Percentiles rank a stretch among this genome's conserved stretches.
These are phyloP conservation scores for Cryptocheilus praepositus DNA, from an alignment of 2,888 invertebrate species.

Conservation along the genomic window DNA sequence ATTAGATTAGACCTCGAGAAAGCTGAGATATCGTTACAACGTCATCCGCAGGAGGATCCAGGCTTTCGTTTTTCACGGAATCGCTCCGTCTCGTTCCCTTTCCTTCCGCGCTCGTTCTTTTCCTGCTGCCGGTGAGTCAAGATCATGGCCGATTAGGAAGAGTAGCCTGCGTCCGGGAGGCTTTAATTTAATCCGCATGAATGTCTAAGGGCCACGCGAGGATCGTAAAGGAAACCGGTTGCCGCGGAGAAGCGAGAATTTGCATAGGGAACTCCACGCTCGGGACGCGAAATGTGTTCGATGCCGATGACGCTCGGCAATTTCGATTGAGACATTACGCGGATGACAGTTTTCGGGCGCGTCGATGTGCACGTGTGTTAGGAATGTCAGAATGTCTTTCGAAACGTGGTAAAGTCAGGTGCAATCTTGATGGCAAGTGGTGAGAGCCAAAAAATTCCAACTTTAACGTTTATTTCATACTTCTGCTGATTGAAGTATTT, in stretches of 20 bases:
- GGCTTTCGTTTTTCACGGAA: constrained; percentile 23
- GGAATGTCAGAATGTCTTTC: too few species aligned
- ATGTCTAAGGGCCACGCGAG: not conserved
- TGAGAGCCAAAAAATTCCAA: too few species aligned
- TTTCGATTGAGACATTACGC: too few species aligned
- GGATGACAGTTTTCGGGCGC: too few species aligned
- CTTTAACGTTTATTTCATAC: too few species aligned
- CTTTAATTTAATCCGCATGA: constrained; percentile 56
- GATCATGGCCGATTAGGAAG: constrained; percentile 47
- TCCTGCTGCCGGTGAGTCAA: constrained; percentile 24
- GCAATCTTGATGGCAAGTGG: too few species aligned
- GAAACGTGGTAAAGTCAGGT: too few species aligned
- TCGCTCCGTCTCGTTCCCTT: constrained; percentile 2
- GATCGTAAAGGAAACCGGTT: constrained; percentile 54
- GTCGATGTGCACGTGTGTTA: too few species aligned
- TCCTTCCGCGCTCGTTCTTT: too few species aligned
- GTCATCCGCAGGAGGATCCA: constrained; percentile 1
- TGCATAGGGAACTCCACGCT: constrained; percentile 30
- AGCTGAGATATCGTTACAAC: constrained; percentile 34
- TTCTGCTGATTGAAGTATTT: too few species aligned
- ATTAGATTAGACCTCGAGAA: constrained; percentile 24
- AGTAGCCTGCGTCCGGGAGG: constrained; percentile 13
- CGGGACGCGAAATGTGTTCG: not conserved
- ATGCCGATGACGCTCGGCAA: too few species aligned
- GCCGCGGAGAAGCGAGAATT: constrained; percentile 28